A percentile compares a stretch with the other conserved stretches of the same genome.
These are phyloP conservation scores for Bambusicola thoracicus DNA, from an alignment of 2,113 vertebrate genomes.

Conservation along the genomic window DNA sequence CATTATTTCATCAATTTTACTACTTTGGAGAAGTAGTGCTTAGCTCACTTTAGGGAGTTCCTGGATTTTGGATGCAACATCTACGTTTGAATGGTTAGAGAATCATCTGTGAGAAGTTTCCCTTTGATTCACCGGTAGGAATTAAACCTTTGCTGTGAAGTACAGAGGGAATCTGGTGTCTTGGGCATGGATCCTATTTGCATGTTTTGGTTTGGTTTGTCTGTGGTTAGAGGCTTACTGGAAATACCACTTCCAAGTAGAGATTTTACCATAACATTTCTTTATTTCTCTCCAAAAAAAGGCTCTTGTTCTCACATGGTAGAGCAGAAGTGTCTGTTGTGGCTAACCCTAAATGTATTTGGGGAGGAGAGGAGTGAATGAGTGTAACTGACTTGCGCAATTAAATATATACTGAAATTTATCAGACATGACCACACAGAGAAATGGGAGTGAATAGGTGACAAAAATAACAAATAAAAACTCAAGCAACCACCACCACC, in stretches of 20 bases:
- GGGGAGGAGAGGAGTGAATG: not conserved
- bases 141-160: not conserved
- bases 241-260: not conserved
- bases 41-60: not conserved
- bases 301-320: not conserved
- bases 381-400: not conserved
- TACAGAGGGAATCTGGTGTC: not conserved
- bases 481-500: not conserved
- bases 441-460: not conserved
- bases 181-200: not conserved
- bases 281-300: not conserved
- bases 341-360: not conserved
- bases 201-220: not conserved
- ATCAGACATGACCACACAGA: accelerated
- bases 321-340: not conserved
- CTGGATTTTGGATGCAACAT: not conserved
- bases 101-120: not conserved
- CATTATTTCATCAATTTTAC: not conserved
- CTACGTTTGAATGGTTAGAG: not conserved
- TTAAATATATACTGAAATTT: not conserved
- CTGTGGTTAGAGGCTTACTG: not conserved
- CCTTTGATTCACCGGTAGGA: not conserved
- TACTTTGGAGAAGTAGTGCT: not conserved
- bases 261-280: not conserved
- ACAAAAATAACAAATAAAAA: not conserved